Evolutionary conservation across 2,113 vertebrate genomes (phyloP).

Genomic region (Erythrocebus patas): DNA sequence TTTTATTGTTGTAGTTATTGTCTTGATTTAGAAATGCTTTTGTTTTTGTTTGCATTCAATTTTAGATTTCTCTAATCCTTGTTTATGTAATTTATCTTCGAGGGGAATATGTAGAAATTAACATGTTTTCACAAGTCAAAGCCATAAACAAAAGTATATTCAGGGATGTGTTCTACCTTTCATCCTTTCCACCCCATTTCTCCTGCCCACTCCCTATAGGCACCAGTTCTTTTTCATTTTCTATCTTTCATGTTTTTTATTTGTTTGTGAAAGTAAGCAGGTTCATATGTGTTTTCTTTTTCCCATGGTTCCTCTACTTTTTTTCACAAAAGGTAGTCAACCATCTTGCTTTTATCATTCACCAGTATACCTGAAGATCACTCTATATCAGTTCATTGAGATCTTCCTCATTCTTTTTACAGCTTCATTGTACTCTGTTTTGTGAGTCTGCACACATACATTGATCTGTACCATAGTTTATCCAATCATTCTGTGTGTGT

Average conservation of each 20-base stretch:
- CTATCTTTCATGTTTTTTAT: neutral
- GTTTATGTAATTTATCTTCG: neutral
- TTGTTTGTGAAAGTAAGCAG: neutral
- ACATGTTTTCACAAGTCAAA: neutral
- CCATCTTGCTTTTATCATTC: neutral
- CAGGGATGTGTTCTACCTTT: neutral
- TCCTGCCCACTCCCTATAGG: neutral
- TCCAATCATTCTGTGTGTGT: neutral
- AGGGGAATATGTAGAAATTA: neutral
- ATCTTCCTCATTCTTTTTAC: neutral
- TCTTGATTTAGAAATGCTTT: neutral
- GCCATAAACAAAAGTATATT: neutral
- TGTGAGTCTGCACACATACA: neutral
- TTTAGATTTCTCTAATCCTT: neutral
- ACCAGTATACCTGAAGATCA: neutral
- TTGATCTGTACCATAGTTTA: neutral
- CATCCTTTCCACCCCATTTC: neutral
- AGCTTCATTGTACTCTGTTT: neutral
- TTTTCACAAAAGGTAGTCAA: neutral
- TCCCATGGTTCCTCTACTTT: neutral
- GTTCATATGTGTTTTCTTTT: neutral
- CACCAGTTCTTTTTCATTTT: neutral
- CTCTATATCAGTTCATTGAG: neutral
- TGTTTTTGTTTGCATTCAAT: neutral
- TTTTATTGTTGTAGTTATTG: neutral